These are phyloP conservation scores for Enteromius fasciolatus DNA, from an alignment of 2,797 vertebrate species.

Conservation along the genomic window DNA sequence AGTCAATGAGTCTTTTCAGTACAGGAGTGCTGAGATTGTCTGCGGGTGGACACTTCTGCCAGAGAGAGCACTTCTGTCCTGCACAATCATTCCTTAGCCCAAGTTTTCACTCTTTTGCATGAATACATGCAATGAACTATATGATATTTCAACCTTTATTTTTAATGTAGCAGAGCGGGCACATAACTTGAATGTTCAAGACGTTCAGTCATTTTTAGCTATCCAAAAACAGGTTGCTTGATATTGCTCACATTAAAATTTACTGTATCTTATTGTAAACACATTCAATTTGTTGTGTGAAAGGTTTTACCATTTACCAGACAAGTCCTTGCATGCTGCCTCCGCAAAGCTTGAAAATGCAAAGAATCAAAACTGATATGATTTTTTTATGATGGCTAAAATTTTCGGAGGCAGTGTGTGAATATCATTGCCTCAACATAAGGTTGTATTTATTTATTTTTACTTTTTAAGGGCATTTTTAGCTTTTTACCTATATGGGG, in stretches of 20 bases:
- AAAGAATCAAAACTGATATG: too few species aligned
- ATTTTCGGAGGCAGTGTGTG: too few species aligned
- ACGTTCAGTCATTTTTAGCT: background rate
- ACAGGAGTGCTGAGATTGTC: slow-evolving; percentile 77
- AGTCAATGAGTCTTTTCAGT: slow-evolving; percentile 79
- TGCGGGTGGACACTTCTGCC: slow-evolving; percentile 79
- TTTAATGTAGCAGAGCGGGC: background rate
- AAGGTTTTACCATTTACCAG: background rate
- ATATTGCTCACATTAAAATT: background rate
- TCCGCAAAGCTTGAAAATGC: too few species aligned
- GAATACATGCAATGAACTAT: background rate
- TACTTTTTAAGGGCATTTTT: background rate
- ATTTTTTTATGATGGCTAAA: too few species aligned
- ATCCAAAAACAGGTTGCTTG: background rate
- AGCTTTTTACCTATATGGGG: background rate
- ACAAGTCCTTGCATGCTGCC: too few species aligned
- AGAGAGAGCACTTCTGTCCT: slow-evolving; percentile 71
- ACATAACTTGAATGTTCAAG: background rate
- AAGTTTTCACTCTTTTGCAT: slow-evolving; percentile 51
- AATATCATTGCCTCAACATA: too few species aligned
- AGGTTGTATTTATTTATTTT: background rate
- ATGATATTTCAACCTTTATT: background rate
- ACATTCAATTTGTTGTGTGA: background rate
- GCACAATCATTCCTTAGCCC: slow-evolving; percentile 29
- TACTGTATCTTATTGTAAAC: background rate